Evolutionary conservation across 2,113 vertebrate species (phyloP).

Genomic region (Rhinoderma darwinii): DNA sequence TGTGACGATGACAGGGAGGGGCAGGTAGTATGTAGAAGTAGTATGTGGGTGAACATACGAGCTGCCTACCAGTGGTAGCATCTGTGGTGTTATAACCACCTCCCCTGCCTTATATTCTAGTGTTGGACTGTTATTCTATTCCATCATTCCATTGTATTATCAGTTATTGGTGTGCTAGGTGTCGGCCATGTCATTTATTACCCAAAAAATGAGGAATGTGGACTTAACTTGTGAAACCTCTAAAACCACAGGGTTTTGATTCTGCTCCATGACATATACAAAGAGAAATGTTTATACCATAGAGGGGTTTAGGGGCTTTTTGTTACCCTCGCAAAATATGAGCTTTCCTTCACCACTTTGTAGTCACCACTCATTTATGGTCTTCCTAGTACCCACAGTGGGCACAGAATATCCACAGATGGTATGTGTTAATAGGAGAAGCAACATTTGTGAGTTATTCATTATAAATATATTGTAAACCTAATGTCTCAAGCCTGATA

Average conservation of each 20-base stretch:
- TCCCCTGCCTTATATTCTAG: conserved; percentile 32
- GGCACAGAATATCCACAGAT: not conserved
- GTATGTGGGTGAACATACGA: conserved; percentile 16
- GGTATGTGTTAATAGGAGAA: not conserved
- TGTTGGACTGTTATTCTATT: not conserved
- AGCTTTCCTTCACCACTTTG: not conserved
- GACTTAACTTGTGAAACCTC: not conserved
- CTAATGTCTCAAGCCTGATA: not conserved
- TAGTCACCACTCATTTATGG: no score
- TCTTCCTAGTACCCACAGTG: not conserved
- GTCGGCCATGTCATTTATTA: not conserved
- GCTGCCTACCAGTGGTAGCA: not conserved
- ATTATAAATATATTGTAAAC: not conserved
- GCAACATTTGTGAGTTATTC: not conserved
- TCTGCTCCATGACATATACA: not conserved
- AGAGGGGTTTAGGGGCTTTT: not conserved
- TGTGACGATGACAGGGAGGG: not conserved
- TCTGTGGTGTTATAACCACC: conserved; percentile 4
- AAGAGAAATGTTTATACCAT: not conserved
- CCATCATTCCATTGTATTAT: not conserved
- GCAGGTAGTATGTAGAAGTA: conserved; percentile 7
- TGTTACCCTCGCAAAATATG: not conserved
- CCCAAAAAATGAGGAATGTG: not conserved
- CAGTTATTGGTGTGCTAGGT: not conserved
- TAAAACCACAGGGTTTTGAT: not conserved